A percentile compares a stretch with the other conserved stretches of the same genome.
Evolutionary conservation across 2,113 vertebrate genomes (phyloP).

Genomic region (Colistium nudipinnis): DNA sequence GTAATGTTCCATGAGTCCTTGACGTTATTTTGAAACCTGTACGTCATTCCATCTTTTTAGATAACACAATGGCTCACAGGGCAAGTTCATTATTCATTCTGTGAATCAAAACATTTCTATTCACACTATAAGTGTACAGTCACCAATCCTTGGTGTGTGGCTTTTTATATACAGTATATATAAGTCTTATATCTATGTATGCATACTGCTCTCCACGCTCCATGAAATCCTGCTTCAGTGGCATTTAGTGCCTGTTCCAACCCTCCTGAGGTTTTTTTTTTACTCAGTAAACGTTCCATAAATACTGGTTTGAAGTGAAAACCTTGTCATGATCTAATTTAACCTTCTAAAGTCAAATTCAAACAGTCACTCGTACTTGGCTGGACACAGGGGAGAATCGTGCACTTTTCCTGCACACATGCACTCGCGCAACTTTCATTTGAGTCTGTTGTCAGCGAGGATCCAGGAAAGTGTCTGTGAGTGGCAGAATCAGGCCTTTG

Average conservation of each 20-base stretch:
- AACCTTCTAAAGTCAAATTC: slow-evolving; percentile 37
- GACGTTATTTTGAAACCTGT: too few relatives aligned
- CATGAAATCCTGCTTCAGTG: slow-evolving; percentile 12
- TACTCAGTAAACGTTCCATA: slow-evolving; percentile 40
- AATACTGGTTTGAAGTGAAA: slow-evolving; percentile 47
- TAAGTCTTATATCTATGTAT: too few relatives aligned
- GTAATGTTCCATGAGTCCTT: too few relatives aligned
- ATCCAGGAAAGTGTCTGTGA: slow-evolving; percentile 42
- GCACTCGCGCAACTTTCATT: slow-evolving; percentile 33
- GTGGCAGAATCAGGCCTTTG: slow-evolving; percentile 36
- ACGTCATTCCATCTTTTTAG: too few relatives aligned
- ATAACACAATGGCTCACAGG: too few relatives aligned
- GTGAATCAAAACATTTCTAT: too few relatives aligned
- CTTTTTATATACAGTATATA: too few relatives aligned
- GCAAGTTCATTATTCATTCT: too few relatives aligned
- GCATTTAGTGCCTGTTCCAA: slow-evolving; percentile 12
- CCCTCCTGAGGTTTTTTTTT: slow-evolving; percentile 10
- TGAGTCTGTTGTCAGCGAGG: slow-evolving; percentile 18
- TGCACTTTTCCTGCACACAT: slow-evolving; percentile 17
- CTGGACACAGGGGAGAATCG: slow-evolving; percentile 17
- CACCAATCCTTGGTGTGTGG: too few relatives aligned
- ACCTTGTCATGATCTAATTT: slow-evolving; percentile 39
- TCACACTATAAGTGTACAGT: too few relatives aligned
- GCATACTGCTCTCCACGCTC: too few relatives aligned
- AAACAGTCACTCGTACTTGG: slow-evolving; percentile 40